Evolutionary conservation across 2,113 vertebrate species (phyloP), one percentile per base, ranked within the genome.

Genomic region (Sinocyclocheilus maitianheensis): DNA sequence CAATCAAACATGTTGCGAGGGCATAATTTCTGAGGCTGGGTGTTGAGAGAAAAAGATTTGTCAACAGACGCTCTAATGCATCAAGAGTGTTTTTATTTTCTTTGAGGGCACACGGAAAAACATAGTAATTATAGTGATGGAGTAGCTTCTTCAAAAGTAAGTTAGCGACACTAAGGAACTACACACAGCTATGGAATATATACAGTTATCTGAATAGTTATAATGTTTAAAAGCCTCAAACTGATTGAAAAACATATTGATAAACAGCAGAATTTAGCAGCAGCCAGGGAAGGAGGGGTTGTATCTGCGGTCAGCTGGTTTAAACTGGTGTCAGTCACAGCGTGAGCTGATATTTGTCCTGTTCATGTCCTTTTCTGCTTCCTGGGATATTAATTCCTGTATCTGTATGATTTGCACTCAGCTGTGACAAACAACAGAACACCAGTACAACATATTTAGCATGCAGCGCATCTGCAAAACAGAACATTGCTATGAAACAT

Each of bases 271-370:
- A 11, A 40, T 11, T 11, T 10, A 40, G 20, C 20, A 43, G 10
- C 34, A 22, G 20, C 4, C 16, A 37, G n/a, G 20, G 11, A 37
- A 30, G 74, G 14, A 30, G n/a, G n/a, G 20, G 24, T 37, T 30
- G 74, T 65, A 78, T 69, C 81, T 85, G 85, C 20, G 24, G 77
- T 60, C 78, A 77, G 83, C 77, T 81, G 30, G 14, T 58, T 40
- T 14, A 85, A 81, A 62, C 26, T 77, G 78, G 60, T 65, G 20
- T 60, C 48, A 63, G 46, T 75, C 84, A 63, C 87, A 84, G 80
- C 48, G 10, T 79, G 53, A 30, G 22, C 43, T 34, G 22, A 43
- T 51, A 58, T 86, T 46, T 3, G 37, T 72, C 80, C 26, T 62
- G 37, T 20, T 88, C 5, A 14, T 40, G 11, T 46, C 60, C 74